These are phyloP conservation scores for Pasiphila rectangulata DNA, from an alignment of 2,888 invertebrate species.

Conservation along the genomic window DNA sequence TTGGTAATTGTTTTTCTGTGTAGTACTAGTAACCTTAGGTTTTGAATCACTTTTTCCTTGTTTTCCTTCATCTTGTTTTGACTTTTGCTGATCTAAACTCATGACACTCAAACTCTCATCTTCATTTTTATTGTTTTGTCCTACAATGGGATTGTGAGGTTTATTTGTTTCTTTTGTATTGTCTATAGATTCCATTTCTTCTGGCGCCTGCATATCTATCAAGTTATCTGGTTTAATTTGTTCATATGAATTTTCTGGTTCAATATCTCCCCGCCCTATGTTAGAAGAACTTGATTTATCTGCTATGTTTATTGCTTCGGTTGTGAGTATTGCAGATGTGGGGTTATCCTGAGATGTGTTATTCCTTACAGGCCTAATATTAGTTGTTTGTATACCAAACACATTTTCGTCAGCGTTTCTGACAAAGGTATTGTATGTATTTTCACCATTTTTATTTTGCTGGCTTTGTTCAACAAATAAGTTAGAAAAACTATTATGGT, in stretches of 20 bases:
- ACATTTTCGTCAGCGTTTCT: neutral
- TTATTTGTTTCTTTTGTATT: conserved; percentile 23
- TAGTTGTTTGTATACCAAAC: conserved; percentile 4
- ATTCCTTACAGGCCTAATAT: neutral
- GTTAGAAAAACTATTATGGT: conserved; percentile 1
- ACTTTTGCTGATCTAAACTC: conserved; percentile 25
- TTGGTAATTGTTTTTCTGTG: conserved; percentile 12
- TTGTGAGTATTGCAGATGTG: conserved; percentile 12
- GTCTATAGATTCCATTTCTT: conserved; percentile 26
- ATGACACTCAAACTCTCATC: conserved; percentile 19
- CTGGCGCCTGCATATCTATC: conserved; percentile 24
- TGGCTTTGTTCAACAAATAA: conserved; percentile 5
- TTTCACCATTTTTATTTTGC: neutral
- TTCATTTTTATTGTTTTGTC: conserved; percentile 6
- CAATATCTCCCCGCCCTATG: conserved; percentile 45
- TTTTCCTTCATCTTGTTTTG: conserved; percentile 11
- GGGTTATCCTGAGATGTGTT: neutral
- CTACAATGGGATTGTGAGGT: conserved; percentile 1
- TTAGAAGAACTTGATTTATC: conserved; percentile 28
- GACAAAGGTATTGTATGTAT: neutral
- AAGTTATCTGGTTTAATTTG: conserved; percentile 8
- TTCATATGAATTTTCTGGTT: conserved; percentile 35
- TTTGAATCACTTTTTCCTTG: conserved; percentile 4
- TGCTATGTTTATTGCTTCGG: conserved; percentile 10
- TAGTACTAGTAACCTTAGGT: conserved; percentile 8